Evolutionary conservation across 1,140 invertebrate species (phyloP).

Genomic region (Drosophila sulfurigaster): DNA sequence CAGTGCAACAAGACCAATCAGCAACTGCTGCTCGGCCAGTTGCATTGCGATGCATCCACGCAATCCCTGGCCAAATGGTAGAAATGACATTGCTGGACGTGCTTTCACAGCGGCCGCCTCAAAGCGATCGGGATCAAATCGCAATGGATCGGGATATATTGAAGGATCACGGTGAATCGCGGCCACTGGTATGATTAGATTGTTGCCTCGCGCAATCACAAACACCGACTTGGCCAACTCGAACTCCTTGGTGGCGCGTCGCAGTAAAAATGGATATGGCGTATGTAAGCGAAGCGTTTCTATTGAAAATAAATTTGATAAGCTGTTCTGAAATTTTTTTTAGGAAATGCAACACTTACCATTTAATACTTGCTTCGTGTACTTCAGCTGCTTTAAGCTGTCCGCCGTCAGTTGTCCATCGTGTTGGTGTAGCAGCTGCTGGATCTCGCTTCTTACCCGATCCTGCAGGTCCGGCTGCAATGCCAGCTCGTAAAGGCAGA

Average conservation of each 20-base stretch:
- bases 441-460: slow-evolving; percentile 87
- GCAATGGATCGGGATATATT: slow-evolving; percentile 88
- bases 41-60: slow-evolving; percentile 86
- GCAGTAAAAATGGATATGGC: slow-evolving; percentile 85
- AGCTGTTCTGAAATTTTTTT: not conserved
- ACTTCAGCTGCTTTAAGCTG: slow-evolving; percentile 85
- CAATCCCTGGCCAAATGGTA: slow-evolving; percentile 88
- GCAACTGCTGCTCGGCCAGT: slow-evolving; percentile 88
- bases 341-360: slow-evolving; percentile 71
- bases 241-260: slow-evolving; percentile 86
- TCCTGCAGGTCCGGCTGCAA: slow-evolving; percentile 87
- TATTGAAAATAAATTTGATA: not conserved
- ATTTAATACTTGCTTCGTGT: slow-evolving; percentile 87
- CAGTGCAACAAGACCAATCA: slow-evolving; percentile 86
- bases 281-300: slow-evolving; percentile 88
- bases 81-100: slow-evolving; percentile 85
- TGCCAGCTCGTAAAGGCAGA: slow-evolving; percentile 87
- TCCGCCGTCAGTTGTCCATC: slow-evolving; percentile 84
- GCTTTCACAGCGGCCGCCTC: slow-evolving; percentile 84
- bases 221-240: slow-evolving; percentile 85
- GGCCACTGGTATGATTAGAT: slow-evolving; percentile 86
- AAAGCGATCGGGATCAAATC: slow-evolving; percentile 90
- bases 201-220: slow-evolving; percentile 85
- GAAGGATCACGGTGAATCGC: slow-evolving; percentile 88
- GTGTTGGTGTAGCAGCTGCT: slow-evolving; percentile 76